Conservation (phyloP, 64 coral and sea anemone species). For the Montipora sp. region DNA sequence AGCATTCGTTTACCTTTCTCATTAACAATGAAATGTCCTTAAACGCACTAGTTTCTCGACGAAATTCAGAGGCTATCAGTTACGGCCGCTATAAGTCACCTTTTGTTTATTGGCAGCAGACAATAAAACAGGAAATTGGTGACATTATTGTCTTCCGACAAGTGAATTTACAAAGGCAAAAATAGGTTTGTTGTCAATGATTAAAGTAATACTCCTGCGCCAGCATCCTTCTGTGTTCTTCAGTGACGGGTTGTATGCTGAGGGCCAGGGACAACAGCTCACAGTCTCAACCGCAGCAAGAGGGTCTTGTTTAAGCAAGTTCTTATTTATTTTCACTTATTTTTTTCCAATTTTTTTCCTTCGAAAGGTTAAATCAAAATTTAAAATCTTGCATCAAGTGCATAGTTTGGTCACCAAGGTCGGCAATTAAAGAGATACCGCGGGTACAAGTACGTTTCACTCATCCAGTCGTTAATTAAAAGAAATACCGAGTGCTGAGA, state of each 20-base stretch:
- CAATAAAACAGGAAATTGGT: not conserved
- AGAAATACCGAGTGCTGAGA: not conserved
- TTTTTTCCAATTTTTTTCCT: not conserved
- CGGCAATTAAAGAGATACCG: not conserved
- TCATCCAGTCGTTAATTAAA: not conserved
- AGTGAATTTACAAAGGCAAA: not conserved
- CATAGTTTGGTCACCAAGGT: conserved; percentile 43
- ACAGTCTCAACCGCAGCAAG: not conserved
- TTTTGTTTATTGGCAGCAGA: no score
- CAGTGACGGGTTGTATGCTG: not conserved
- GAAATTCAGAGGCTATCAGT: no score
- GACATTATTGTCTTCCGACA: not conserved
- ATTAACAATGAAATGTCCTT: not conserved
- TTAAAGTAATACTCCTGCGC: not conserved
- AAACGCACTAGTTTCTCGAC: not conserved
- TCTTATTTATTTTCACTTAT: no score
- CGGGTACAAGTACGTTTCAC: not conserved
- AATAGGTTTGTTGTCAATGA: not conserved
- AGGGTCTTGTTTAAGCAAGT: no score
- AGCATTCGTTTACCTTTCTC: not conserved
- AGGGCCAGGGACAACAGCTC: not conserved
- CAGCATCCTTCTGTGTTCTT: not conserved
- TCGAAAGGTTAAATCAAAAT: not conserved
- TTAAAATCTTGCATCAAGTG: not conserved
- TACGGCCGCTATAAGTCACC: no score